Evolutionary conservation across 1,140 invertebrate species (phyloP), one percentile per base, ranked within the genome.

Genomic region (Hydropsyche tenuis): DNA sequence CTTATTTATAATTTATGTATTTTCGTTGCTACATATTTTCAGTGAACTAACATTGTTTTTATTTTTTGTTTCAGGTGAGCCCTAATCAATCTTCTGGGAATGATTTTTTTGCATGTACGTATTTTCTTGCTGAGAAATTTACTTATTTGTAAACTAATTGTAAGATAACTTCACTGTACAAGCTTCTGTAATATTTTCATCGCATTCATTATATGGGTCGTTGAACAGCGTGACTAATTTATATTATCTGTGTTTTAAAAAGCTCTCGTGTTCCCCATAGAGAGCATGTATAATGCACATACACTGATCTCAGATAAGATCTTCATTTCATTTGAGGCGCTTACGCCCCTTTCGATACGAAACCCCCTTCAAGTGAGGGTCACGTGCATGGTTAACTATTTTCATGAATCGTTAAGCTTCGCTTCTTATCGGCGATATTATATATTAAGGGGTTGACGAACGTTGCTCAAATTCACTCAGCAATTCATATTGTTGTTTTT

Each of bases 331-430:
- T 42, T 65, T 4, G 1, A 11, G 60, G 5, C 20, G 45, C 30
- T 45, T 16, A 43, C 23, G 37, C 23, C 45, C 11, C 14, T 66
- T 66, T 46, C n/a, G 16, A 22, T 66, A 46, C 22, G 11, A 16
- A 68, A 48, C 12, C 30, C 46, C 27, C 23, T 18, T 42, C n/a
- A n/a, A n/a, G n/a, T 23, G 25, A 64, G 30, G 30, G 65, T 51
- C 65, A 68, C 65, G 65, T 68, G 65, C n/a, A 37, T 14, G n/a
- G 43, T 65, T 65, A 65, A 65, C 63, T 42, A 65, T 65, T 65
- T 65, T 65, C 42, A 65, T 65, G 63, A 45, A 65, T 65, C 63
- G 63, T 65, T 65, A 65, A 45, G 37, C 30, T n/a, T 65, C 12
- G n/a, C 30, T 5, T 65, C 37, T 65, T 25, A 37, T 22, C 14